Conservation (phyloP, 1,140 invertebrate species). For the Condylostylus longicornis region DNA sequence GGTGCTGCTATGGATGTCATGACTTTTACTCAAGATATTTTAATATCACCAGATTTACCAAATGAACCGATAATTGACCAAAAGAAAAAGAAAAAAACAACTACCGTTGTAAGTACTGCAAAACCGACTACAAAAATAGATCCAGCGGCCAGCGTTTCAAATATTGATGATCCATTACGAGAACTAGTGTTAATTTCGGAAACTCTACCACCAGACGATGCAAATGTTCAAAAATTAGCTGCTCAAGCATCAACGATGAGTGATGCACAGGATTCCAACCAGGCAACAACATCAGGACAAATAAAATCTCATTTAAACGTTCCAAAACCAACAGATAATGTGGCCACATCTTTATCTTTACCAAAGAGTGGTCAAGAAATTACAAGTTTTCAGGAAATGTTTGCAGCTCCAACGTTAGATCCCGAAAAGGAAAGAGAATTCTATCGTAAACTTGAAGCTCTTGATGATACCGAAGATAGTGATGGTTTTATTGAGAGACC, state of each 20-base stretch:
- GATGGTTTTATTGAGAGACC: conserved; percentile 39
- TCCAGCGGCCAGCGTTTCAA: conserved; percentile 17
- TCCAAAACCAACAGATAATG: conserved; percentile 2
- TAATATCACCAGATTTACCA: conserved; percentile 2
- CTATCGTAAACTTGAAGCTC: conserved; percentile 34
- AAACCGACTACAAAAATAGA: conserved; percentile 21
- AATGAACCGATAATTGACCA: neutral
- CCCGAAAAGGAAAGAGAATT: conserved; percentile 34
- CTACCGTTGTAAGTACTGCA: conserved; percentile 29
- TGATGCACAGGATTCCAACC: neutral
- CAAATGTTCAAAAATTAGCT: conserved; percentile 32
- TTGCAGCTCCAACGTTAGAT: conserved; percentile 30
- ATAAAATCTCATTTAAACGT: neutral
- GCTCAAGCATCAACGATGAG: conserved; percentile 6
- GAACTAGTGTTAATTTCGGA: conserved; percentile 38
- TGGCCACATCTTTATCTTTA: conserved; percentile 2
- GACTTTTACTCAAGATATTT: conserved; percentile 57
- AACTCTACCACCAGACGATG: conserved; percentile 20
- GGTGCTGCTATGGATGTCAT: conserved; percentile 67
- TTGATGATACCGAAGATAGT: conserved; percentile 46
- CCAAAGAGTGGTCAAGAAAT: conserved; percentile 12
- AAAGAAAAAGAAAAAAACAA: conserved; percentile 15
- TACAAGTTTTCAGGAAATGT: conserved; percentile 19
- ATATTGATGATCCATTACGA: conserved; percentile 35
- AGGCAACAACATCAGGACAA: conserved; percentile 1